Conservation (phyloP, 37 sponge, comb jelly and placozoan species). For the Aphrocallistes beatrix region DNA sequence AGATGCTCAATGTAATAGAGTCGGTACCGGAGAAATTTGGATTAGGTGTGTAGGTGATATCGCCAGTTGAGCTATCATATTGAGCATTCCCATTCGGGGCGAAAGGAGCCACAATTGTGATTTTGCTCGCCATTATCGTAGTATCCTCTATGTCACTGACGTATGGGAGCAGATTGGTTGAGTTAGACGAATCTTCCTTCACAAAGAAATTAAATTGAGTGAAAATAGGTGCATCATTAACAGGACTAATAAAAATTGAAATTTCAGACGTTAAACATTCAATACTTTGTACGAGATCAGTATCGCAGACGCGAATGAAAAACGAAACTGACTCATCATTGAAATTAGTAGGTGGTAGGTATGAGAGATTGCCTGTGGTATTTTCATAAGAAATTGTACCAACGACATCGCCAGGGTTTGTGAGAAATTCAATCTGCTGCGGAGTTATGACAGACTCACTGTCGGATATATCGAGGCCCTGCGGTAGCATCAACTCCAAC, state of each 20-base stretch:
- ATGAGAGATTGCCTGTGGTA: not conserved
- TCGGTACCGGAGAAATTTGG: conserved; percentile 46
- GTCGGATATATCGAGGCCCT: conserved; percentile 45
- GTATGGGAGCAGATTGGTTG: conserved; percentile 30
- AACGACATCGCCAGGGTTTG: not conserved
- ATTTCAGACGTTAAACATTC: conserved; percentile 42
- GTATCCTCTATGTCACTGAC: conserved; percentile 72
- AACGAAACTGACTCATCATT: conserved; percentile 29
- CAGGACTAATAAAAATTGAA: conserved; percentile 28
- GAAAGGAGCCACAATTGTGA: conserved; percentile 28
- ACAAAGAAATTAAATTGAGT: conserved; percentile 26
- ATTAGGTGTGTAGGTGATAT: conserved; percentile 41
- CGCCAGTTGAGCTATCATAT: conserved; percentile 49
- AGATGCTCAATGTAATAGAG: conserved; percentile 41
- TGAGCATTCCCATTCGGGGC: conserved; percentile 40
- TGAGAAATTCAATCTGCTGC: not conserved
- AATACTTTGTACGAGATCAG: conserved; percentile 21
- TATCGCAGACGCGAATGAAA: conserved; percentile 53
- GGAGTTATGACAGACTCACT: conserved; percentile 29
- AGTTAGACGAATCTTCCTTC: conserved; percentile 36
- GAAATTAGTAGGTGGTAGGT: conserved; percentile 16
- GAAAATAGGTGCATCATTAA: conserved; percentile 58
- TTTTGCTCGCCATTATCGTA: conserved; percentile 24
- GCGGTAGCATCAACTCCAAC: conserved; percentile 32
- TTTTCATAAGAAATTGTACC: conserved; percentile 10